phyloP scores from a whole-genome alignment of 2,797 vertebrate genomes.

The Agapornis canus region DNA sequence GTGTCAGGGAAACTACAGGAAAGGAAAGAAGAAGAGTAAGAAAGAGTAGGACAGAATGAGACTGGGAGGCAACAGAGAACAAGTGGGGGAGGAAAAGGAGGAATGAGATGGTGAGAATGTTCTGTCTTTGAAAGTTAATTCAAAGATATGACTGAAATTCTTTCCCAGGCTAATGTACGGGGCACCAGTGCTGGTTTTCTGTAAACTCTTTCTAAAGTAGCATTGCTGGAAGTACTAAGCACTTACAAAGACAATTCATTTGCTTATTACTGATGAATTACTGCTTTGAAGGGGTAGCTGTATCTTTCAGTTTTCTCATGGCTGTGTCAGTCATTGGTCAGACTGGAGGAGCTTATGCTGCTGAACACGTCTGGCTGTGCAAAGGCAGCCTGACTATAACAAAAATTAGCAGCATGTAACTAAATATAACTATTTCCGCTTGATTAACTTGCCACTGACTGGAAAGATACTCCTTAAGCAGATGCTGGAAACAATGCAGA shows the following conservation, averaged over 20 bases:
- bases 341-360: neutral
- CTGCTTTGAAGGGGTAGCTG: fast-evolving
- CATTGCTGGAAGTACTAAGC: neutral
- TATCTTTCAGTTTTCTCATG: neutral
- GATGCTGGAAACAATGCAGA: neutral
- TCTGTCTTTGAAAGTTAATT: neutral
- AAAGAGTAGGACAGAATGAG: neutral
- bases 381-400: neutral
- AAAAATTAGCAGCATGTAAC: neutral
- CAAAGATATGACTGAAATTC: neutral
- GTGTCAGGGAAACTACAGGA: neutral
- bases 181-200: neutral
- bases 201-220: neutral
- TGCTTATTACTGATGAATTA: neutral
- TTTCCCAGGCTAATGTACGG: neutral
- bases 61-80: neutral
- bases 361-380: neutral
- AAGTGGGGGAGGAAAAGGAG: neutral
- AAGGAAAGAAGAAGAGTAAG: neutral
- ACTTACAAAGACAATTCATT: neutral
- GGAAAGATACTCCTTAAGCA: neutral
- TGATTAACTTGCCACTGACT: neutral
- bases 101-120: neutral
- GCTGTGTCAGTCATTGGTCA: neutral
- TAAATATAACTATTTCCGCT: neutral